A percentile compares a stretch with the other conserved stretches of the same genome.
phyloP scores from a whole-genome alignment of 1,140 invertebrate genomes.

The Gonatopus flavifemur region DNA sequence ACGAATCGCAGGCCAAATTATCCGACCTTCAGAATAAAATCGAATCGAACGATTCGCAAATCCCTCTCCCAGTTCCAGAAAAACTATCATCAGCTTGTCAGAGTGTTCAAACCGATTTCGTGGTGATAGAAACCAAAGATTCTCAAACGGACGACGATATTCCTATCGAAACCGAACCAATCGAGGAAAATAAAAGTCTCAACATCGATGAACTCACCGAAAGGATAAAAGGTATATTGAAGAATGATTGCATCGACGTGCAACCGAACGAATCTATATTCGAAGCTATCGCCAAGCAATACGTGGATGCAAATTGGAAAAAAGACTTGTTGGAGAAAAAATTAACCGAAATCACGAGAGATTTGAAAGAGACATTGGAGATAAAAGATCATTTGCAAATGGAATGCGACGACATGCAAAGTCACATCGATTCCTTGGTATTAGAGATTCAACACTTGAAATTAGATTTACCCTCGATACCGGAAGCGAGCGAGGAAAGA shows the following conservation, averaged over 20 bases:
- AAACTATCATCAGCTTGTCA: conserved; percentile 2
- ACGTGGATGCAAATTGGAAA: conserved; percentile 48
- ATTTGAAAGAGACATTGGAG: conserved; percentile 43
- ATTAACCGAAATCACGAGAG: conserved; percentile 42
- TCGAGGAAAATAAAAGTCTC: background rate
- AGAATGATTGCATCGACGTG: conserved; percentile 30
- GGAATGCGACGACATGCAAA: conserved; percentile 49
- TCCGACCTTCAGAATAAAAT: conserved; percentile 18
- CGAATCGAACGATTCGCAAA: background rate
- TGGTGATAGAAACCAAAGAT: conserved; percentile 12
- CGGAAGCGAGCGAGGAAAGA: conserved; percentile 51
- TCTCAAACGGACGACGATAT: conserved; percentile 18
- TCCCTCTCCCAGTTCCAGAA: background rate
- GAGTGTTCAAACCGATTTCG: conserved; percentile 6
- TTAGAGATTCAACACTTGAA: conserved; percentile 45
- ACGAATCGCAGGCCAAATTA: conserved; percentile 38
- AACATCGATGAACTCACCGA: conserved; percentile 23
- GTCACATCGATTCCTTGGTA: conserved; percentile 45
- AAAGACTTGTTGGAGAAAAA: conserved; percentile 50
- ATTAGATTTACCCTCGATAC: conserved; percentile 49
- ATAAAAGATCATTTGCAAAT: conserved; percentile 43
- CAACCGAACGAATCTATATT: conserved; percentile 38
- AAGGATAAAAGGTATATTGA: conserved; percentile 45
- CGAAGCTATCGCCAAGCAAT: conserved; percentile 41
- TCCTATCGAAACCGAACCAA: background rate